Evolutionary conservation across 2,113 vertebrate genomes (phyloP).

Genomic region (Oncorhynchus tshawytscha): DNA sequence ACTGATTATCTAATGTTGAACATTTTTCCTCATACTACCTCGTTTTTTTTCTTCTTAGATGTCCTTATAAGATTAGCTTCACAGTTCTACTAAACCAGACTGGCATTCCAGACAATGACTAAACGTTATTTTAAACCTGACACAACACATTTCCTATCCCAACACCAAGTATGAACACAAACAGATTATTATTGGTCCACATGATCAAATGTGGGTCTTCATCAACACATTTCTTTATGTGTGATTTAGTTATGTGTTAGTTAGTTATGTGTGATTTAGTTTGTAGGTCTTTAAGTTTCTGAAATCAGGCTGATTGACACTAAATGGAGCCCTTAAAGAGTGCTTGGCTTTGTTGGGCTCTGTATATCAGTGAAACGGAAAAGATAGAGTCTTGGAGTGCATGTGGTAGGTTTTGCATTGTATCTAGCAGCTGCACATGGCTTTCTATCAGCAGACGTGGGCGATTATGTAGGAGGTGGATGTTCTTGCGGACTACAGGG

Average conservation of each 20-base stretch:
- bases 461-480: conserved; percentile 62
- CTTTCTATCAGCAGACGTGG: conserved; percentile 45
- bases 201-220: not conserved
- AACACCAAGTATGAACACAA: not conserved
- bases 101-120: not conserved
- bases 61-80: not conserved
- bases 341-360: conserved; percentile 17
- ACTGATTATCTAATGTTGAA: not conserved
- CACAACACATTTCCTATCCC: not conserved
- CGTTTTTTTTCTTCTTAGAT: not conserved
- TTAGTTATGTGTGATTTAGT: too few relatives aligned
- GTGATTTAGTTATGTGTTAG: too few relatives aligned
- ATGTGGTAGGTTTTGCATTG: conserved; percentile 45
- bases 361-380: conserved; percentile 16
- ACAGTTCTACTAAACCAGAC: not conserved
- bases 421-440: conserved; percentile 5
- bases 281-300: not conserved
- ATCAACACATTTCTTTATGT: too few relatives aligned
- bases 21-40: not conserved
- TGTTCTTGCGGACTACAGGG: conserved; percentile 66
- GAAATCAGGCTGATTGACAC: not conserved
- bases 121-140: not conserved
- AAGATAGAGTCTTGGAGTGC: conserved; percentile 37
- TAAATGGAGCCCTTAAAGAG: not conserved
- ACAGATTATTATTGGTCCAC: not conserved